Evolutionary conservation across 2,113 vertebrate genomes (phyloP).

Genomic region (Crotalus horridus): DNA sequence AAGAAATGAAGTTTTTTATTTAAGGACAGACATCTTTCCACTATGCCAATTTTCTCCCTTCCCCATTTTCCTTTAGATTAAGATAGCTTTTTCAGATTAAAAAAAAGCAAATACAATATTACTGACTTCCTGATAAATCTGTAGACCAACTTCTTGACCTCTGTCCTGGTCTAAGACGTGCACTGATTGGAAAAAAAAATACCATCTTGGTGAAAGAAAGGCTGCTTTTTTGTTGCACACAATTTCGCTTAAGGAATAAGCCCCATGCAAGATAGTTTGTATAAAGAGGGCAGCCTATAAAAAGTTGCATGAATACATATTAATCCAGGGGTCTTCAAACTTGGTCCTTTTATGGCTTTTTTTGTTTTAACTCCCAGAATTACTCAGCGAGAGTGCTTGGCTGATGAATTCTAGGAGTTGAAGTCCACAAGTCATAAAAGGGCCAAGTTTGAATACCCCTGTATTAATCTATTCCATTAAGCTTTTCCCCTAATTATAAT

Average conservation of each 20-base stretch:
- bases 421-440: no score
- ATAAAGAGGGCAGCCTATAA: background rate
- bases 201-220: background rate
- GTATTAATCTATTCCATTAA: background rate
- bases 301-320: background rate
- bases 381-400: no score
- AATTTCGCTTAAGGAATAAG: background rate
- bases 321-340: no score
- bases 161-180: background rate
- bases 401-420: no score
- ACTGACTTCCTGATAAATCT: slow-evolving; percentile 24
- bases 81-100: background rate
- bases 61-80: slow-evolving; percentile 13
- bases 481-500: background rate
- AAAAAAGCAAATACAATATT: background rate
- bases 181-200: background rate
- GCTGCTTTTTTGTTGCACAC: background rate
- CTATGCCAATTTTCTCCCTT: background rate
- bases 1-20: background rate
- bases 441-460: no score
- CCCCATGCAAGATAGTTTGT: background rate
- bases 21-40: background rate
- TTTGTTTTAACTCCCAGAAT: no score
- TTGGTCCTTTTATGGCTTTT: no score
- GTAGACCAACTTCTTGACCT: background rate